phyloP scores from a whole-genome alignment of 2,797 vertebrate species.

The Notoglanidium macrostoma region DNA sequence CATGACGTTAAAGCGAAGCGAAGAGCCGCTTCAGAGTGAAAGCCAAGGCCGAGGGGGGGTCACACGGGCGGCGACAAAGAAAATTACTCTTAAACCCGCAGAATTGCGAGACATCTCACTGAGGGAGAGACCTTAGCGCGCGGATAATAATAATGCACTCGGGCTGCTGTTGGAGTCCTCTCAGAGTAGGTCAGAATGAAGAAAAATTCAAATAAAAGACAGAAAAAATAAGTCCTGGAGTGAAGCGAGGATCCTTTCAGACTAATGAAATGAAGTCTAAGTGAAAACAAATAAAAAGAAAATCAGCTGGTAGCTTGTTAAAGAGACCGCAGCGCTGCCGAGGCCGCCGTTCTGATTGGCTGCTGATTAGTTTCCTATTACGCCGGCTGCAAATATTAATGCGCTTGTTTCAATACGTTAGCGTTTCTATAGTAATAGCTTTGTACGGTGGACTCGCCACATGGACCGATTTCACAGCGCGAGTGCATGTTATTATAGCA shows the following conservation, averaged over 20 bases:
- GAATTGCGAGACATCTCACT: constrained; percentile 27
- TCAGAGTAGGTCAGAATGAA: background rate
- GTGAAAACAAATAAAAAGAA: background rate
- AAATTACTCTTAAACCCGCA: constrained; percentile 36
- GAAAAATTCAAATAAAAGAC: too few species aligned
- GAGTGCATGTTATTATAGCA: too few species aligned
- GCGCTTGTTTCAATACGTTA: too few species aligned
- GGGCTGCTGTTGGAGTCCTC: background rate
- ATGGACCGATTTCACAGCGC: too few species aligned
- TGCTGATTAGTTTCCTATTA: too few species aligned
- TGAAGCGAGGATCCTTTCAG: background rate
- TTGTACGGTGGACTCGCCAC: too few species aligned
- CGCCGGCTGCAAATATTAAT: too few species aligned
- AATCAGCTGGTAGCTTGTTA: background rate
- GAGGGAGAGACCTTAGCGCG: background rate
- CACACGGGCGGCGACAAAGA: constrained; percentile 33
- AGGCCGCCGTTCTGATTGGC: too few species aligned
- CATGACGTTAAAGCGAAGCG: too few species aligned
- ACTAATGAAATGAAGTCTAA: background rate
- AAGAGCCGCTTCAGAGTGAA: background rate
- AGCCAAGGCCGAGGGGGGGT: background rate
- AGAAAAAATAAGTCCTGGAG: background rate
- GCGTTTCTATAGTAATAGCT: too few species aligned
- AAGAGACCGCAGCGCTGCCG: background rate
- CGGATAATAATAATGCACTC: background rate